A percentile compares a stretch with the other conserved stretches of the same genome.
phyloP scores from a whole-genome alignment of 2,888 invertebrate genomes.

The Mimas tiliae region DNA sequence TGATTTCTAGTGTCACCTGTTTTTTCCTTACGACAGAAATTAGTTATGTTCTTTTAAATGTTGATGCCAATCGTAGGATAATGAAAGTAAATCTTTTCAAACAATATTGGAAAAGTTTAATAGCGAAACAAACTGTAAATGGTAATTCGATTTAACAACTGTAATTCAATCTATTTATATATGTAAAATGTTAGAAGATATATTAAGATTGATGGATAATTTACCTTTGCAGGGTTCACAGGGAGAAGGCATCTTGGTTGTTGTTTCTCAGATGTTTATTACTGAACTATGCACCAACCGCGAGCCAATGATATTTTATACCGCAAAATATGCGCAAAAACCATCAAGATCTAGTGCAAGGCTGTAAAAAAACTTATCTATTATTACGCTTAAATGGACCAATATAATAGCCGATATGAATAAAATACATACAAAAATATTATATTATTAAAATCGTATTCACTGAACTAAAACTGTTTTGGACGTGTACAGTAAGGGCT shows the following conservation, averaged over 20 bases:
- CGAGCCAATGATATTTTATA: slow-evolving; percentile 59
- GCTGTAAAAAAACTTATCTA: slow-evolving; percentile 57
- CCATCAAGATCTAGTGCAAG: slow-evolving; percentile 63
- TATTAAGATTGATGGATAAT: slow-evolving; percentile 30
- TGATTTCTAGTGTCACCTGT: too few relatives aligned
- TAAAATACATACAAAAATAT: slow-evolving; percentile 28
- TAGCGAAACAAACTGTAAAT: too few relatives aligned
- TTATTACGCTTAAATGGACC: slow-evolving; percentile 41
- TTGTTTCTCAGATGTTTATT: slow-evolving; percentile 40
- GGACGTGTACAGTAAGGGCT: background rate
- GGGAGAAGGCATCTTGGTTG: slow-evolving; percentile 80
- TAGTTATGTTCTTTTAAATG: too few relatives aligned
- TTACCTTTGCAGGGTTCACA: slow-evolving; percentile 86
- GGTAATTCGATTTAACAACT: too few relatives aligned
- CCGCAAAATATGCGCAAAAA: slow-evolving; percentile 57
- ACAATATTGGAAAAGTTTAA: too few relatives aligned
- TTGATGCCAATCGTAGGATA: background rate
- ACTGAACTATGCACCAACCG: slow-evolving; percentile 49
- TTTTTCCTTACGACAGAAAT: too few relatives aligned
- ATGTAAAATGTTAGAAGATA: background rate
- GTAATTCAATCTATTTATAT: too few relatives aligned
- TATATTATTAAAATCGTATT: slow-evolving; percentile 20
- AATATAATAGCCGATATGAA: slow-evolving; percentile 35
- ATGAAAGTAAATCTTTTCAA: too few relatives aligned
- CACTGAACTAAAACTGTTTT: background rate